Percentiles rank a stretch among this genome's conserved stretches.
Conservation (phyloP, 2,113 vertebrate genomes). For the Tetraodon nigroviridis region DNA sequence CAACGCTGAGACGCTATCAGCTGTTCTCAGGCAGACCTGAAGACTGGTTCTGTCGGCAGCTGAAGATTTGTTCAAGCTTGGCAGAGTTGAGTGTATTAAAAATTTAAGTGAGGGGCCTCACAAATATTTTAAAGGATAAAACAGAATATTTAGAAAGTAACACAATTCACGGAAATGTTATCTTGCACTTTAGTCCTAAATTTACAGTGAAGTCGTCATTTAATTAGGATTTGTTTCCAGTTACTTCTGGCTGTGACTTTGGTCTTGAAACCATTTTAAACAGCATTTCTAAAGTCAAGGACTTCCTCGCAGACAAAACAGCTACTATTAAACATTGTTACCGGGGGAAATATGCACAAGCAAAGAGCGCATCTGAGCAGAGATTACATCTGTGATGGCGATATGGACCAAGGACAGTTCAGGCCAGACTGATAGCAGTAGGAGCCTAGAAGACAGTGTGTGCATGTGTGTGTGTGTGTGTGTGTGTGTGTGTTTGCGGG, state of each 20-base stretch:
- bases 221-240: no score
- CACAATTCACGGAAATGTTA: no score
- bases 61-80: conserved; percentile 18
- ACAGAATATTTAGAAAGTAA: no score
- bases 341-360: conserved; percentile 38
- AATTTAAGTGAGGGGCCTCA: neutral
- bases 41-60: conserved; percentile 32
- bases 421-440: conserved; percentile 48
- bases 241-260: no score
- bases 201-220: no score
- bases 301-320: conserved; percentile 51
- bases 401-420: conserved; percentile 46
- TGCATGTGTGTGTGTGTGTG: conserved; percentile 18
- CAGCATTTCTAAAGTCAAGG: conserved; percentile 27
- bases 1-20: conserved; percentile 48
- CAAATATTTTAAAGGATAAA: neutral
- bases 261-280: no score
- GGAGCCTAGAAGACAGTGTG: conserved; percentile 13
- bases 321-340: conserved; percentile 19
- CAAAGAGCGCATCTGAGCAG: conserved; percentile 30
- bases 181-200: no score
- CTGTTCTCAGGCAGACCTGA: conserved; percentile 42
- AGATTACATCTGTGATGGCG: conserved; percentile 38
- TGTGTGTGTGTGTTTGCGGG: conserved; percentile 8
- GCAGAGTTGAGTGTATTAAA: neutral